Evolutionary conservation across 2,797 vertebrate species (phyloP), one percentile per base, ranked within the genome.

Genomic region (Melanotaenia pygmaea): DNA sequence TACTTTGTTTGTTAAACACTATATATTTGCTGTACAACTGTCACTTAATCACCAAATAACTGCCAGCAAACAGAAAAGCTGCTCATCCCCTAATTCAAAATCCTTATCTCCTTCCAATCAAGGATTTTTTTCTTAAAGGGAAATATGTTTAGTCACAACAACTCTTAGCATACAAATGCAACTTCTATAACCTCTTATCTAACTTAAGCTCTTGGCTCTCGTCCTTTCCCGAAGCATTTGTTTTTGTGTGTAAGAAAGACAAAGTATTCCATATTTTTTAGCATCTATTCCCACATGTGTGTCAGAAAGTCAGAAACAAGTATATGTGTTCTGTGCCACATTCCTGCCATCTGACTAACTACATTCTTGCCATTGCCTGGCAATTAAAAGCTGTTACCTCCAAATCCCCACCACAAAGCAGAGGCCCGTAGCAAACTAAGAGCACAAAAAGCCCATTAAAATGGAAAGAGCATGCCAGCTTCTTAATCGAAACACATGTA

Each of bases 401-500:
- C 74, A 82, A 83, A 87, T 82, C 81, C 80, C 78, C 69, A 79
- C 77, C 85, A 76, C 89, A 88, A 72, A 86, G 79, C 80, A 79
- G 28, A 76, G 86, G 73, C 83, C 86, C 79, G 77, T 86, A 85
- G 81, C 85, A 73, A 90, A 88, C 80, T 70, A 81, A 88, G 86
- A 91, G 91, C 81, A 79, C 76, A 86, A 77, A 88, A 87, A 89
- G 84, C 83, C 87, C 89, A 91, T 92, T 92, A 93, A 93, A 93
- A 86, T 84, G 79, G 86, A 82, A 86, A 89, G 84, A 79, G 88
- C 86, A 88, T 91, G 91, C 93, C 91, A 93, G 88, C 87, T 90
- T 92, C 90, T 91, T 93, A 93, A 94, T 93, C 80, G 86, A 91
- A 92, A 94, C 94, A 94, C 92, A 91, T 94, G 92, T 93, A 94